Evolutionary conservation across 2,888 invertebrate genomes (phyloP).

Genomic region (Asteroscopus sphinx): DNA sequence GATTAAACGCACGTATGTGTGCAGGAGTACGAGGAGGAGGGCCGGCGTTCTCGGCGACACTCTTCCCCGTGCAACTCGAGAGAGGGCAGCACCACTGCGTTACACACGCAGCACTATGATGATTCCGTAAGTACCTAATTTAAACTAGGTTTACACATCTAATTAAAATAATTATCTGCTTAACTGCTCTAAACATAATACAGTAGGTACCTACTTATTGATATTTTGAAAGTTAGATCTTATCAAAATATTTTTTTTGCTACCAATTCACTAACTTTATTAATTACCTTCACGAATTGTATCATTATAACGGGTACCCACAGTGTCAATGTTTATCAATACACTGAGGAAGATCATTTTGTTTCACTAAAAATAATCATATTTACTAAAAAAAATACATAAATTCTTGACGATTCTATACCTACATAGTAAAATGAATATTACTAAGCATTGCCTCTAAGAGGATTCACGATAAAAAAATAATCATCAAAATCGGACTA

Average conservation of each 20-base stretch:
- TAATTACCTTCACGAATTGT: conserved; percentile 4
- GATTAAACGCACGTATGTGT: conserved; percentile 45
- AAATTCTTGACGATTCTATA: too few relatives aligned
- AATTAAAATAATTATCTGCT: neutral
- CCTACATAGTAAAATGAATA: too few relatives aligned
- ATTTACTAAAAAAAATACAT: neutral
- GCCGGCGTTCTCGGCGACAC: conserved; percentile 90
- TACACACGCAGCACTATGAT: conserved; percentile 91
- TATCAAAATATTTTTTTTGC: neutral
- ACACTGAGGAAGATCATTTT: conserved; percentile 6
- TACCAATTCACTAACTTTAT: neutral
- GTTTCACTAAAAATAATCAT: conserved; percentile 4
- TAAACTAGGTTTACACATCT: neutral
- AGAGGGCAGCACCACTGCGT: conserved; percentile 91
- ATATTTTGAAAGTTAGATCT: too few relatives aligned
- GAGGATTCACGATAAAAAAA: too few relatives aligned
- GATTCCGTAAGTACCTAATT: conserved; percentile 87
- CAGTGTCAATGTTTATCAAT: neutral
- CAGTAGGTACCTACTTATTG: too few relatives aligned
- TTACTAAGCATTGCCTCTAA: too few relatives aligned
- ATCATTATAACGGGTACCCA: neutral
- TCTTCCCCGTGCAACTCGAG: conserved; percentile 93
- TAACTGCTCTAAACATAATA: too few relatives aligned
- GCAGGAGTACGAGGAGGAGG: conserved; percentile 93
- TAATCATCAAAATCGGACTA: too few relatives aligned